Base-by-base conservation (phyloP, 1,140 invertebrate genomes). In the Oncopeltus fasciatus region DNA sequence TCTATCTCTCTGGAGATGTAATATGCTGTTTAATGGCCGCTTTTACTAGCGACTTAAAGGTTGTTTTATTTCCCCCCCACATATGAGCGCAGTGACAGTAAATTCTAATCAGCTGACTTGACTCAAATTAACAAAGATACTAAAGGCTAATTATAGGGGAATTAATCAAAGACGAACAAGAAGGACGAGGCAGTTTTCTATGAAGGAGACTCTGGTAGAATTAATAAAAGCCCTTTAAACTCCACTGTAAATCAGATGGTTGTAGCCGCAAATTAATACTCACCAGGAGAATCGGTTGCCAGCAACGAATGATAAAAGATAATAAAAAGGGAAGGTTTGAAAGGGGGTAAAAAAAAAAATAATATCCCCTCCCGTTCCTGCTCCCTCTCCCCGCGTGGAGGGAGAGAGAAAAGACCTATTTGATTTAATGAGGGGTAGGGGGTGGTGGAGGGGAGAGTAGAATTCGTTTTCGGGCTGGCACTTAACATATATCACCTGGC, bases 401-500 rank as follows among this genome's bases (percentile, higher is more conserved):
- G 28, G 56, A 38, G 27, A 28, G 56, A 21, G 56, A 38, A 27
- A 24, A 27, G 26, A n/a, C 31, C 31, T 57, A 29, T 38, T 57
- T 57, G 56, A 57, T 38, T 57, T 57, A 38, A 38, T 57, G 56
- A 38, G 56, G 56, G 28, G n/a, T 29, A 28, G 26, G 24, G 4
- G 28, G 56, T n/a, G 56, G 56, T 29, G n/a, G 56, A 16, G 56
- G 56, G 18, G 56, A 28, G 56, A 24, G 46, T 5, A n/a, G 46
- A 21, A 21, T n/a, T n/a, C 31, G 31, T 38, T 38, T 53, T 46
- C 24, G 49, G 49, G 49, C 20, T 24, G 20, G 49, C 49, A 24
- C 31, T 53, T 53, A 53, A 53, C 49, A 53, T 53, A 53, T 53
- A 53, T 53, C 49, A 53, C 49, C 49, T 53, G 49, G 49, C 20